Percentiles rank a stretch among this genome's conserved stretches.
These are phyloP conservation scores for Microtus oregoni DNA, from an alignment of 2,113 vertebrate species.

Conservation along the genomic window DNA sequence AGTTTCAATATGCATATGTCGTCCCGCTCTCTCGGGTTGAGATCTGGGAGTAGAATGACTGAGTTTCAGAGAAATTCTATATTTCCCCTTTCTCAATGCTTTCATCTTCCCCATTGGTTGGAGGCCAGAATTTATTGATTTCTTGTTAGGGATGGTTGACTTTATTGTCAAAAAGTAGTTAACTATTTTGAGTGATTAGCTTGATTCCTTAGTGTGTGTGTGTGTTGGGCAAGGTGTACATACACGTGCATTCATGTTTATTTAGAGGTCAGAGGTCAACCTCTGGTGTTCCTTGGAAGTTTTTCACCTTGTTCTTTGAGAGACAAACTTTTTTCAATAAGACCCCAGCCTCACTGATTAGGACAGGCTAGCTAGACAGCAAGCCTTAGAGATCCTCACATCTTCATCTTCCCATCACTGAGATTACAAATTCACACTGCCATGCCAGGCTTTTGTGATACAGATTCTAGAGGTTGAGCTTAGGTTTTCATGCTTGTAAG, in stretches of 20 bases:
- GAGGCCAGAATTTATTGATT: not conserved
- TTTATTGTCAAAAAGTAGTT: not conserved
- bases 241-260: not conserved
- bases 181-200: not conserved
- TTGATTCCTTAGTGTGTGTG: not conserved
- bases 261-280: not conserved
- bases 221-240: not conserved
- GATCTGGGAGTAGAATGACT: not conserved
- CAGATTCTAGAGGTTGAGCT: not conserved
- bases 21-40: not conserved
- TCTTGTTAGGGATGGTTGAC: not conserved
- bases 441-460: not conserved
- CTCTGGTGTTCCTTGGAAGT: not conserved
- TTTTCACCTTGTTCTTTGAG: not conserved
- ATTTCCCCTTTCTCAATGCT: not conserved
- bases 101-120: not conserved
- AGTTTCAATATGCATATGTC: not conserved
- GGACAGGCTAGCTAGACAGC: not conserved
- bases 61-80: not conserved
- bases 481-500: not conserved
- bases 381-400: not conserved
- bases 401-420: not conserved
- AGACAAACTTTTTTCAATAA: not conserved
- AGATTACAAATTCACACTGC: not conserved
- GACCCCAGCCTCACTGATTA: not conserved